These are phyloP conservation scores for Drosophila macrospina DNA, from an alignment of 2,888 invertebrate species.

Conservation along the genomic window DNA sequence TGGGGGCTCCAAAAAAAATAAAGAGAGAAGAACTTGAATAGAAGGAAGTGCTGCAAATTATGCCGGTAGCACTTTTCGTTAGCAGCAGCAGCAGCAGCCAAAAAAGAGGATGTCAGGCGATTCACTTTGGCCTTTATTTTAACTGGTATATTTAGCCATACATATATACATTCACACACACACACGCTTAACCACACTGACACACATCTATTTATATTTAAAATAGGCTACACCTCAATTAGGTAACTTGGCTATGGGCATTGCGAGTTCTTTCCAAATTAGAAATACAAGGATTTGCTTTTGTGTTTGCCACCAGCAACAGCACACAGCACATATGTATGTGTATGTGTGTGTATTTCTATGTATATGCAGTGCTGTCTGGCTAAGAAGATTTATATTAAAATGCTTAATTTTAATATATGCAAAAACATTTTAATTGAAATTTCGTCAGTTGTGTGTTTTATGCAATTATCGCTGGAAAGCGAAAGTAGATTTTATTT, in stretches of 20 bases:
- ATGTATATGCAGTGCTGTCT: too few relatives aligned
- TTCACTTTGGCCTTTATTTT: slow-evolving; percentile 54
- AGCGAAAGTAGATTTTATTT: background rate
- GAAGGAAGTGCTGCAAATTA: slow-evolving; percentile 75
- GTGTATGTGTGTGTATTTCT: too few relatives aligned
- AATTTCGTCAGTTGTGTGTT: background rate
- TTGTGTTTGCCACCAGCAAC: background rate
- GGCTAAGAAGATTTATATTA: slow-evolving; percentile 12
- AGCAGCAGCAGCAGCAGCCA: slow-evolving; percentile 24
- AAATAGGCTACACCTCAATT: slow-evolving; percentile 38
- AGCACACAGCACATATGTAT: too few relatives aligned
- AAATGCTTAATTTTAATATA: slow-evolving; percentile 22
- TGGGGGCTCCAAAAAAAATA: slow-evolving; percentile 38
- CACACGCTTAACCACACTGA: slow-evolving; percentile 25
- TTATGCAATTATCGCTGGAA: background rate
- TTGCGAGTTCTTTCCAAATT: slow-evolving; percentile 35
- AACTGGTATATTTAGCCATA: slow-evolving; percentile 45
- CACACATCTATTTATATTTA: slow-evolving; percentile 23
- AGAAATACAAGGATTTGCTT: slow-evolving; percentile 29
- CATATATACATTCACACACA: slow-evolving; percentile 11
- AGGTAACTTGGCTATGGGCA: slow-evolving; percentile 45
- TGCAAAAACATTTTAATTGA: slow-evolving; percentile 20
- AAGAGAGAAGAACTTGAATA: too few relatives aligned
- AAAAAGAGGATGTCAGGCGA: slow-evolving; percentile 37
- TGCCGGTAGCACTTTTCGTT: slow-evolving; percentile 69